phyloP scores from a whole-genome alignment of 2,888 invertebrate species.

The Aspidiotus destructor region DNA sequence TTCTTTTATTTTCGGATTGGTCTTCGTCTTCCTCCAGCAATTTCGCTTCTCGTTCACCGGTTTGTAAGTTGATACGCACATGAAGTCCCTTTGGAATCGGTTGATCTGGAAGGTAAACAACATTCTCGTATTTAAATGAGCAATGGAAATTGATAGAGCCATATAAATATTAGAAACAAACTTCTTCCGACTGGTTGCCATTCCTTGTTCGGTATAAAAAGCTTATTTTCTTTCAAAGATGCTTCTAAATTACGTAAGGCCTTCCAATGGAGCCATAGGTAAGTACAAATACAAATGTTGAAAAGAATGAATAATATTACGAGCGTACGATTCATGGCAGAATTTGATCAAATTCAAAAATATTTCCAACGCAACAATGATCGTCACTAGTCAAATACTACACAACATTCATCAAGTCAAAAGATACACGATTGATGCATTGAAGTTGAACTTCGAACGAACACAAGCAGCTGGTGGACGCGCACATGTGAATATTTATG shows the following conservation, averaged over 20 bases:
- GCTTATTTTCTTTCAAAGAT: neutral
- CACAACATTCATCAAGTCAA: no score
- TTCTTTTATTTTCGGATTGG: no score
- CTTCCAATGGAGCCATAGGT: neutral
- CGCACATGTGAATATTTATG: no score
- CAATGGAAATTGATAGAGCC: conserved; percentile 19
- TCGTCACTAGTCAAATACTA: no score
- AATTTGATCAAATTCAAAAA: no score
- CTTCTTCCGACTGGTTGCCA: conserved; percentile 57
- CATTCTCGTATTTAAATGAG: neutral
- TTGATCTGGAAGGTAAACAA: conserved; percentile 49
- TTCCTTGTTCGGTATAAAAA: conserved; percentile 44
- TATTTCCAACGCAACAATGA: no score
- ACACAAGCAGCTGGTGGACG: no score
- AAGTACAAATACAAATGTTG: neutral
- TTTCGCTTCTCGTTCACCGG: conserved; percentile 65
- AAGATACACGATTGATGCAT: no score
- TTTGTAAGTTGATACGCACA: conserved; percentile 62
- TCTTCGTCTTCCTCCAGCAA: conserved; percentile 43
- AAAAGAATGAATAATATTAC: neutral
- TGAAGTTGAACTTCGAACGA: no score
- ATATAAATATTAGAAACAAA: conserved; percentile 39
- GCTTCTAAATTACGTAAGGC: no score
- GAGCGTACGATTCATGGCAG: neutral
- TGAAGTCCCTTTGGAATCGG: conserved; percentile 63